Evolutionary conservation across 2,888 invertebrate genomes (phyloP).

Genomic region (Frankliniella intonsa): DNA sequence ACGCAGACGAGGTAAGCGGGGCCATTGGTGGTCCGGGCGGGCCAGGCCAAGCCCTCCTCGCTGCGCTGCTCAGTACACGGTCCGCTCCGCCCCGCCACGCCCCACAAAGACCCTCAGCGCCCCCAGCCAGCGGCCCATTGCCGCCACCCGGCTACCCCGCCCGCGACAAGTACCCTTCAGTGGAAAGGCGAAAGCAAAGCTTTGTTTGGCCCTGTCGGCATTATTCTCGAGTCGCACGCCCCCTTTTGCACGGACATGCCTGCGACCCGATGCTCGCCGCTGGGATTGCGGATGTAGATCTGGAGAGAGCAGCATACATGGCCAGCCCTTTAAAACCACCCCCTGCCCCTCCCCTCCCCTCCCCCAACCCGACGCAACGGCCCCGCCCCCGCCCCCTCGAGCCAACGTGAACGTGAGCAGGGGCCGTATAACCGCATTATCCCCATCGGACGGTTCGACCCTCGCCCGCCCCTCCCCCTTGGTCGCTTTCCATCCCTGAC

Average conservation of each 20-base stretch:
- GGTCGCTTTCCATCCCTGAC: constrained; percentile 15
- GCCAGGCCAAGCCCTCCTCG: no score
- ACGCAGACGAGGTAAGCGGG: no score
- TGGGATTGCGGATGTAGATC: neutral
- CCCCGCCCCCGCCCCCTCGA: no score
- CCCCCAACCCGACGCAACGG: neutral
- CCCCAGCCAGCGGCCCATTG: no score
- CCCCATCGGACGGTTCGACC: neutral
- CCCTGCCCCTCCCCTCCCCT: neutral
- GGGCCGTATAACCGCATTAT: constrained; percentile 17
- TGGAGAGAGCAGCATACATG: neutral
- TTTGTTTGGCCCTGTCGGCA: neutral
- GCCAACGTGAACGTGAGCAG: neutral
- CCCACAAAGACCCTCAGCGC: no score
- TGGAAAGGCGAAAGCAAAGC: neutral
- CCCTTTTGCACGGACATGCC: no score
- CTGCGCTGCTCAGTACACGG: neutral
- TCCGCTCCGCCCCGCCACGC: no score
- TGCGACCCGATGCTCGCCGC: neutral
- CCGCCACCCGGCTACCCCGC: neutral
- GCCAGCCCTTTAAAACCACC: neutral
- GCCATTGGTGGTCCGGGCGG: no score
- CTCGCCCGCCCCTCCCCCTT: neutral
- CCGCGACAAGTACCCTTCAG: constrained; percentile 10
- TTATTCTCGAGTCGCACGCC: neutral